phyloP scores from a whole-genome alignment of 2,888 invertebrate species.

The Drosophila sordidapex region DNA sequence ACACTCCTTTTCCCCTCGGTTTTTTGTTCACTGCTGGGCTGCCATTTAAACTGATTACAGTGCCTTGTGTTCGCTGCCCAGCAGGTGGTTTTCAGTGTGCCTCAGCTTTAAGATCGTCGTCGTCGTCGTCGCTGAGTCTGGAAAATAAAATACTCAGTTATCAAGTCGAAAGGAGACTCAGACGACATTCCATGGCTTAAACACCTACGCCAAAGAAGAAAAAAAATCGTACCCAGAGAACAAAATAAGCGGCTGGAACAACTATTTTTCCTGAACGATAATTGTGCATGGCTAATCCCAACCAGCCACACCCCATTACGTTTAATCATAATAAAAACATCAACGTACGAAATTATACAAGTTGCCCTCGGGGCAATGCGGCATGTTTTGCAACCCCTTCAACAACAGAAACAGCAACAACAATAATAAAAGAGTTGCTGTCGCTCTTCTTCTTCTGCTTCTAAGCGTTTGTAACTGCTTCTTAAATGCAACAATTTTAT shows the following conservation, averaged over 20 bases:
- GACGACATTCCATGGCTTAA: constrained; percentile 51
- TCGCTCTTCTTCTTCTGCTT: constrained; percentile 30
- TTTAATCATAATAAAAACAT: constrained; percentile 78
- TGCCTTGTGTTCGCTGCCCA: constrained; percentile 75
- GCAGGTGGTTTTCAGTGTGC: constrained; percentile 78
- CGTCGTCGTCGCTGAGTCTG: constrained; percentile 63
- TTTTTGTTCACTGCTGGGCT: constrained; percentile 16
- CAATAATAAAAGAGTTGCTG: constrained; percentile 36
- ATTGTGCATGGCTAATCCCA: constrained; percentile 60
- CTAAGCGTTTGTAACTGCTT: constrained; percentile 71
- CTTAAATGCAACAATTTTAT: constrained; percentile 80
- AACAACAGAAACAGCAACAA: constrained; percentile 10
- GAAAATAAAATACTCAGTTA: constrained; percentile 44
- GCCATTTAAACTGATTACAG: constrained; percentile 76
- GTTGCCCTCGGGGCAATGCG: constrained; percentile 51
- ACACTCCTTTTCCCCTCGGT: constrained; percentile 16
- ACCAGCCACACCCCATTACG: constrained; percentile 73
- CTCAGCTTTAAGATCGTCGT: constrained; percentile 30
- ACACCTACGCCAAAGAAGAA: constrained; percentile 59
- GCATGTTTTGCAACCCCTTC: constrained; percentile 22
- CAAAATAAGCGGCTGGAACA: constrained; percentile 22
- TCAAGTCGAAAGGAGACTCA: constrained; percentile 20
- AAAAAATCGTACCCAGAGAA: neutral
- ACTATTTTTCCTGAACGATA: constrained; percentile 47
- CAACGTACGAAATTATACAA: constrained; percentile 72